Percentiles rank a stretch among this genome's conserved stretches.
Evolutionary conservation across 2,113 vertebrate genomes (phyloP).

Genomic region (Arothron firmamentum): DNA sequence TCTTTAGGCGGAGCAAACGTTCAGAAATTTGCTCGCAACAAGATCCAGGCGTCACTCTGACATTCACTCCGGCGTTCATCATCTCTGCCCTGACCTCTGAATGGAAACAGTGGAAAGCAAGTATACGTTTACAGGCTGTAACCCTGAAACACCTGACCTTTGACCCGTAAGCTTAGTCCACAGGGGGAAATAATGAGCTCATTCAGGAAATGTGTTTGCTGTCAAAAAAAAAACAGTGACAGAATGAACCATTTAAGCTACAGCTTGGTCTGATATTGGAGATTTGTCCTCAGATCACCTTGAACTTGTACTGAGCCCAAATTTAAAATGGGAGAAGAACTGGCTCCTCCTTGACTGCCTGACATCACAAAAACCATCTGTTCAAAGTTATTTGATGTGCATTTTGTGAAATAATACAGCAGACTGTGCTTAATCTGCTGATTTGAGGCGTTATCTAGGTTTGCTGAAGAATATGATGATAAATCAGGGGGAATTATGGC

Average conservation of each 20-base stretch:
- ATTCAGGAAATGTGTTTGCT: neutral
- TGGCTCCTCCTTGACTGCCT: slow-evolving; percentile 22
- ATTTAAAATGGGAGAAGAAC: slow-evolving; percentile 21
- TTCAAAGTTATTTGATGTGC: neutral
- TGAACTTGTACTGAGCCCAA: neutral
- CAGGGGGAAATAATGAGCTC: slow-evolving; percentile 5
- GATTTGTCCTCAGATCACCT: slow-evolving; percentile 3
- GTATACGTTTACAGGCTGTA: slow-evolving; percentile 2
- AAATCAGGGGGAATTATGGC: neutral
- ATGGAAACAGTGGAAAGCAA: slow-evolving; percentile 21
- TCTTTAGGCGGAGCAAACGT: slow-evolving; percentile 1
- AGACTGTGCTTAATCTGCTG: slow-evolving; percentile 13
- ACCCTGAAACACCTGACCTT: slow-evolving; percentile 28
- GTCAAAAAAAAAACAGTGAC: neutral
- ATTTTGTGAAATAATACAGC: slow-evolving; percentile 13
- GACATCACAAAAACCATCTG: too few relatives aligned
- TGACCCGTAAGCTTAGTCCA: slow-evolving; percentile 11
- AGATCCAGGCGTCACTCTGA: slow-evolving; percentile 13
- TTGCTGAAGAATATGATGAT: neutral
- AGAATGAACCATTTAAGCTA: neutral
- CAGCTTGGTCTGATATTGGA: neutral
- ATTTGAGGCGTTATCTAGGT: slow-evolving; percentile 28
- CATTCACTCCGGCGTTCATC: slow-evolving; percentile 36
- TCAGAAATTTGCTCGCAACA: slow-evolving; percentile 10
- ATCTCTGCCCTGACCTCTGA: slow-evolving; percentile 23